Evolutionary conservation across 2,797 vertebrate species (phyloP).

Genomic region (Orestias chungarensis): DNA sequence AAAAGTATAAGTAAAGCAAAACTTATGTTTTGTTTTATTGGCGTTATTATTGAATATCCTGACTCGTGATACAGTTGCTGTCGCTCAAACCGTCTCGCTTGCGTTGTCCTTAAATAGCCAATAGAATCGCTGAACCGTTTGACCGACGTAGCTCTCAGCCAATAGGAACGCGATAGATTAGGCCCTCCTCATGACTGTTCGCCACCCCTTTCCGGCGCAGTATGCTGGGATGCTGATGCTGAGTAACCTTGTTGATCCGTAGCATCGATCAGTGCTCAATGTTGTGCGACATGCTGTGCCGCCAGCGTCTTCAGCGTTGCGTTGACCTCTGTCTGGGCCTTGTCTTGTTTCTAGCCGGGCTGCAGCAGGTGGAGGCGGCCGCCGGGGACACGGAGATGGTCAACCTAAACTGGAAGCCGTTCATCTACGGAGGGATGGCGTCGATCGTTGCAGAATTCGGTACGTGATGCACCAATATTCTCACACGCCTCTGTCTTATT

Average conservation of each 20-base stretch:
- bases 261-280: constrained; percentile 47
- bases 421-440: constrained; percentile 95
- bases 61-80: constrained; percentile 38
- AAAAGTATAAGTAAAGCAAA: not conserved
- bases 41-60: constrained; percentile 22
- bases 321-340: constrained; percentile 73
- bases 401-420: constrained; percentile 94
- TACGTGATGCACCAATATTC: constrained; percentile 70
- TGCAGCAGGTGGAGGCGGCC: constrained; percentile 82
- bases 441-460: constrained; percentile 96
- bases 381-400: constrained; percentile 85
- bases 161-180: constrained; percentile 49
- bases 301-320: constrained; percentile 70
- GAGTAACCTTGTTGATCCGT: constrained; percentile 42
- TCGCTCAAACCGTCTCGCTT: constrained; percentile 27
- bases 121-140: constrained; percentile 25
- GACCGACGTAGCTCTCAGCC: constrained; percentile 58
- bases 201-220: constrained; percentile 76
- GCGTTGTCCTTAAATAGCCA: constrained; percentile 31
- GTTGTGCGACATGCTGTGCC: constrained; percentile 70
- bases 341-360: constrained; percentile 78
- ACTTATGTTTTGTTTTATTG: not conserved
- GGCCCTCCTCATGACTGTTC: constrained; percentile 27
- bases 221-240: constrained; percentile 74
- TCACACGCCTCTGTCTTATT: not conserved